These are phyloP conservation scores for Neogale vison DNA, from an alignment of 2,113 vertebrate species.

Conservation along the genomic window DNA sequence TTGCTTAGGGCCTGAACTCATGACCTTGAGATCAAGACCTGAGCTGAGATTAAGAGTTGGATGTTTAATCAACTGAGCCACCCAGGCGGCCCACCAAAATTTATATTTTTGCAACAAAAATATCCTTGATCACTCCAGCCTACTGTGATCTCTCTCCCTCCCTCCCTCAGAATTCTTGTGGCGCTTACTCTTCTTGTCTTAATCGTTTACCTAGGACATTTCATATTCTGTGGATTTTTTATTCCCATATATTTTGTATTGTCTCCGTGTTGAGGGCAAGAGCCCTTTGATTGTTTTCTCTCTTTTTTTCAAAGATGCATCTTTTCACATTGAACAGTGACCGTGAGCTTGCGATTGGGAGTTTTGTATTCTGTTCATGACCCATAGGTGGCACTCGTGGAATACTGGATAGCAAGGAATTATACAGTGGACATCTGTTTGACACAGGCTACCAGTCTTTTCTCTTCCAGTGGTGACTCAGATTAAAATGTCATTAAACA, in stretches of 20 bases:
- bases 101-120: neutral
- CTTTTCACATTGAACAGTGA: neutral
- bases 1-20: neutral
- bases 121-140: neutral
- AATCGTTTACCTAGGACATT: neutral
- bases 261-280: neutral
- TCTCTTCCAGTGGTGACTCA: neutral
- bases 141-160: neutral
- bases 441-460: neutral
- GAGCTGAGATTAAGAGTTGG: neutral
- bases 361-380: neutral
- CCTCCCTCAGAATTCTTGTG: neutral
- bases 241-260: neutral
- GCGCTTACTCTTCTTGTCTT: neutral
- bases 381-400: conserved; percentile 21
- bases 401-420: neutral
- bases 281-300: neutral
- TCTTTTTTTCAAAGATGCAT: neutral
- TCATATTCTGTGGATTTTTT: neutral
- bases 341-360: neutral
- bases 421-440: neutral
- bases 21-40: neutral
- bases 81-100: neutral
- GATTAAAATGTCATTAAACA: conserved; percentile 16
- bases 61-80: neutral